Conservation (phyloP, 2,888 invertebrate genomes). For the Hermaeophaga mercurialis region DNA sequence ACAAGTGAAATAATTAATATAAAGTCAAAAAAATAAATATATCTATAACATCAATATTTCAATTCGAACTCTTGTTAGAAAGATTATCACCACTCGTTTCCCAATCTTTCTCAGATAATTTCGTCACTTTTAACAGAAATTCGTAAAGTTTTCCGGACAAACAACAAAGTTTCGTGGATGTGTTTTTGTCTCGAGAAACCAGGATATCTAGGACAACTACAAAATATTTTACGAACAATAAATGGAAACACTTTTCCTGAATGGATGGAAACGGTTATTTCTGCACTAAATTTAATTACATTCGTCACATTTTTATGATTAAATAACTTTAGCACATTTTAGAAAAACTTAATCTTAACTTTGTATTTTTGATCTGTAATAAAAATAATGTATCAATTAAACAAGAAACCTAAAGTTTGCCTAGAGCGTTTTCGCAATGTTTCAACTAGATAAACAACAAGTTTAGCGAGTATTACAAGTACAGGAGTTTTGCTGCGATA, state of each 20-base stretch:
- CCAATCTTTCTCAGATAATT: neutral
- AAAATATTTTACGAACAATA: neutral
- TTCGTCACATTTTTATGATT: too few relatives aligned
- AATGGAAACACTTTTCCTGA: neutral
- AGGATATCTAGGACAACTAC: neutral
- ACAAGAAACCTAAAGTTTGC: too few relatives aligned
- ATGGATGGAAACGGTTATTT: neutral
- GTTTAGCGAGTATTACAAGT: too few relatives aligned
- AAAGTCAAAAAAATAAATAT: too few relatives aligned
- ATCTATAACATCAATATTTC: neutral
- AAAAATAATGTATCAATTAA: too few relatives aligned
- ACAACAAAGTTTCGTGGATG: neutral
- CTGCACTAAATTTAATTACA: neutral
- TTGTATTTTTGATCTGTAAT: too few relatives aligned
- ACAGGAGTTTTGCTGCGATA: too few relatives aligned
- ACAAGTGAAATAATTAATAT: too few relatives aligned
- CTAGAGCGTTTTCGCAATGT: too few relatives aligned
- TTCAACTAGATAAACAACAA: too few relatives aligned
- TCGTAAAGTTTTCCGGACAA: neutral
- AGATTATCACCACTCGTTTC: conserved; percentile 1
- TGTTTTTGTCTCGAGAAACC: neutral
- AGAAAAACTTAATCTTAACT: too few relatives aligned
- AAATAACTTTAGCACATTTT: too few relatives aligned
- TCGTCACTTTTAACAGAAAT: neutral
- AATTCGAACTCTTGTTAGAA: neutral